phyloP scores from a whole-genome alignment of 1,140 invertebrate genomes.

The Saccostrea echinata region DNA sequence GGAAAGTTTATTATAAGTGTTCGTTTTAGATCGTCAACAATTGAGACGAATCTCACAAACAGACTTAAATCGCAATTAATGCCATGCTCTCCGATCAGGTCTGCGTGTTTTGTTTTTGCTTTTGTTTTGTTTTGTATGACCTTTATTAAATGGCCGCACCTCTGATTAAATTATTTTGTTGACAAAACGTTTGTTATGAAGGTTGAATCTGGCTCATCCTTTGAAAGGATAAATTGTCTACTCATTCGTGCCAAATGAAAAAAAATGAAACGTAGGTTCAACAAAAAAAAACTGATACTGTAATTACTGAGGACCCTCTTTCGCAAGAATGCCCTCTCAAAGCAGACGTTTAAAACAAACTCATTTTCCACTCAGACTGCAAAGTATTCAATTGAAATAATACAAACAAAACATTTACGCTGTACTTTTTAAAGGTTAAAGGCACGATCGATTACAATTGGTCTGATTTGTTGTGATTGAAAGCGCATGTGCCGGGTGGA shows the following conservation, averaged over 20 bases:
- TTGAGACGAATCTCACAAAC: too few relatives aligned
- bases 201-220: background rate
- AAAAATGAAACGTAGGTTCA: background rate
- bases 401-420: conserved; percentile 31
- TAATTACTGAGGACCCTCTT: background rate
- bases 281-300: background rate
- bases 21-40: too few relatives aligned
- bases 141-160: background rate
- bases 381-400: conserved; percentile 22
- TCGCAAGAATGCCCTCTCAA: background rate
- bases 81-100: background rate
- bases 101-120: too few relatives aligned
- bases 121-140: background rate
- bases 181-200: background rate
- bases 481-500: conserved; percentile 19
- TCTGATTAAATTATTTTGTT: conserved; percentile 5
- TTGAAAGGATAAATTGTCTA: background rate
- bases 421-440: conserved; percentile 30
- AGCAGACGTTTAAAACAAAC: conserved; percentile 16
- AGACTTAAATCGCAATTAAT: too few relatives aligned
- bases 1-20: too few relatives aligned
- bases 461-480: conserved; percentile 32
- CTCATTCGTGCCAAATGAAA: background rate
- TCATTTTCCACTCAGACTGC: conserved; percentile 6
- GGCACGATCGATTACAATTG: conserved; percentile 28